Conservation (phyloP, 1,140 invertebrate species). For the Drosophila rhopaloa region DNA sequence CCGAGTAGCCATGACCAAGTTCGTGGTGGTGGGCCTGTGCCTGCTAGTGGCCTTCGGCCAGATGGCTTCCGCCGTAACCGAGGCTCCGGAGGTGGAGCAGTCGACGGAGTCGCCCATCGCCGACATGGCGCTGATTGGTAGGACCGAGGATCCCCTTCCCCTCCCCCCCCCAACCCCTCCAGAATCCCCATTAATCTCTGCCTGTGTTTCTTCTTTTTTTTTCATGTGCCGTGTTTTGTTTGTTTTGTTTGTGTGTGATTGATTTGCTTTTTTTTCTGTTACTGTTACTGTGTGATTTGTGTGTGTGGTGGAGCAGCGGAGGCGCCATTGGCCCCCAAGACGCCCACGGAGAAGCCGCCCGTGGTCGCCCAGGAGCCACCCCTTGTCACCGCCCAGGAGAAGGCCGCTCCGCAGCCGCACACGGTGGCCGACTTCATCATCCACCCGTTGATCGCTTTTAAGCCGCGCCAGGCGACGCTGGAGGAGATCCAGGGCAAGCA, state of each 20-base stretch:
- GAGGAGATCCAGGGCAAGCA: conserved; percentile 75
- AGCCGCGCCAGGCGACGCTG: conserved; percentile 56
- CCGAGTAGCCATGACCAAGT: conserved; percentile 49
- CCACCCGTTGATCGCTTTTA: conserved; percentile 78
- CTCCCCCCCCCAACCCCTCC: not conserved
- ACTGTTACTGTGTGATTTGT: conserved; percentile 11
- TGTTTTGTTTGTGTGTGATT: conserved; percentile 33
- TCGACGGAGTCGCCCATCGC: conserved; percentile 78
- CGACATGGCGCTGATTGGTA: conserved; percentile 80
- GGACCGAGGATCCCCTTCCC: conserved; percentile 25
- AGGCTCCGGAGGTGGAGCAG: conserved; percentile 52
- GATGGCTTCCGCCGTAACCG: conserved; percentile 30
- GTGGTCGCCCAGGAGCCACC: conserved; percentile 1
- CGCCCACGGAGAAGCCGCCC: conserved; percentile 65
- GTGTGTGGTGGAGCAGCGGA: conserved; percentile 41
- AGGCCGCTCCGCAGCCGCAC: conserved; percentile 53
- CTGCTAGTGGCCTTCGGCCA: conserved; percentile 40
- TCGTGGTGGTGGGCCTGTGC: conserved; percentile 49
- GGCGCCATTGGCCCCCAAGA: conserved; percentile 50
- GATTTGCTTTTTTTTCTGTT: conserved; percentile 23
- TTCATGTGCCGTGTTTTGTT: conserved; percentile 39
- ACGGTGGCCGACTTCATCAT: conserved; percentile 81
- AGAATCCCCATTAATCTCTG: conserved; percentile 6
- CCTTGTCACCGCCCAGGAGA: not conserved
- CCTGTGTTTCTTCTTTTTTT: conserved; percentile 46